Evolutionary conservation across 2,113 vertebrate species (phyloP).

Genomic region (Paradisaea rubra): DNA sequence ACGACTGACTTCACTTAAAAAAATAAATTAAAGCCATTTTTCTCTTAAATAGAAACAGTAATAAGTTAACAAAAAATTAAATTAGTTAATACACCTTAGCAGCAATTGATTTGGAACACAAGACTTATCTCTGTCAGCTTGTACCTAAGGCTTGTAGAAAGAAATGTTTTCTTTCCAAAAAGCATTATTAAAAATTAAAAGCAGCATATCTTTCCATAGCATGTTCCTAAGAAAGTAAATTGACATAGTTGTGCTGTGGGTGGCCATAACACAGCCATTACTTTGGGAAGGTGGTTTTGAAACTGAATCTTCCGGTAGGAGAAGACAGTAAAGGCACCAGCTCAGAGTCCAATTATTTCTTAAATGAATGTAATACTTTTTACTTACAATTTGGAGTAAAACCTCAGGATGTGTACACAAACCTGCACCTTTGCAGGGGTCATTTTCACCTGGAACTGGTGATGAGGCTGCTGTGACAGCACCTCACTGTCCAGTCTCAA

Average conservation of each 20-base stretch:
- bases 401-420: not conserved
- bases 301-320: not conserved
- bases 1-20: not conserved
- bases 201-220: not conserved
- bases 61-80: not conserved
- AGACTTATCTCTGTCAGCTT: not conserved
- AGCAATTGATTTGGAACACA: not conserved
- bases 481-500: not conserved
- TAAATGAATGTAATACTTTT: not conserved
- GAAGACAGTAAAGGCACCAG: not conserved
- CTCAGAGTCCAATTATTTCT: not conserved
- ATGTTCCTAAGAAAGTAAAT: not conserved
- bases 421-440: not conserved
- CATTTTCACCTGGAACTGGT: not conserved
- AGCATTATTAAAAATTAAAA: not conserved
- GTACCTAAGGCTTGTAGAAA: not conserved
- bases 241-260: not conserved
- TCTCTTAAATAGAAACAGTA: not conserved
- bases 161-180: not conserved
- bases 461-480: not conserved
- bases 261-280: not conserved
- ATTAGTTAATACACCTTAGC: not conserved
- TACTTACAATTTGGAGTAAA: not conserved
- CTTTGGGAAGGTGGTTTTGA: not conserved
- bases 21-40: not conserved